These are phyloP conservation scores for Argentina silus DNA, from an alignment of 2,797 vertebrate genomes.

Conservation along the genomic window DNA sequence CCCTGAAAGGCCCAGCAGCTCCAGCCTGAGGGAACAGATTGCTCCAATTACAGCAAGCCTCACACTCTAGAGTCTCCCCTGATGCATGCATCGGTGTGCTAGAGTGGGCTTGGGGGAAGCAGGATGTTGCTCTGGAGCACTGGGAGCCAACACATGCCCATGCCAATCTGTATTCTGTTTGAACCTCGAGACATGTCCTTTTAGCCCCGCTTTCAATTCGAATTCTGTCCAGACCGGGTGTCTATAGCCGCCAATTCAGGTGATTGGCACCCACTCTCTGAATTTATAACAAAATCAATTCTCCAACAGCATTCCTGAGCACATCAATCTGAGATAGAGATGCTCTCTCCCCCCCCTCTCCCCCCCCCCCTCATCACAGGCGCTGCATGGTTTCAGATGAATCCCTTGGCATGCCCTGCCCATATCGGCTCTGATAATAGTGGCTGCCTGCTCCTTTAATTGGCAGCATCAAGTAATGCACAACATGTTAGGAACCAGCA, in stretches of 20 bases:
- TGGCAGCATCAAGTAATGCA: conserved; percentile 65
- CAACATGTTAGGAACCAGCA: conserved; percentile 57
- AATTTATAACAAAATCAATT: conserved; percentile 80
- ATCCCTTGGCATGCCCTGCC: conserved; percentile 59
- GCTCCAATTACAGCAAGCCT: conserved; percentile 78
- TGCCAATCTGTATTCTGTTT: conserved; percentile 77
- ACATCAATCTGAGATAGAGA: conserved; percentile 64
- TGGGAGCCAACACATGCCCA: conserved; percentile 62
- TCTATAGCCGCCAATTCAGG: conserved; percentile 70
- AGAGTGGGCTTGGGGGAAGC: conserved; percentile 73
- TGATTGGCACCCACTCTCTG: conserved; percentile 73
- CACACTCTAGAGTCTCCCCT: conserved; percentile 69
- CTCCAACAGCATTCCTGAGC: conserved; percentile 71
- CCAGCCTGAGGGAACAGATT: conserved; percentile 74
- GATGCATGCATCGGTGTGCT: conserved; percentile 68
- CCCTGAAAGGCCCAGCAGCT: conserved; percentile 53
- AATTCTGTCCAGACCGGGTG: conserved; percentile 63
- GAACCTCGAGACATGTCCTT: conserved; percentile 71
- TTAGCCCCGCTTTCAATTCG: conserved; percentile 64
- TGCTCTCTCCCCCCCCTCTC: conserved; percentile 50
- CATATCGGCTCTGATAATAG: conserved; percentile 46
- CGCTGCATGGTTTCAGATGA: conserved; percentile 59
- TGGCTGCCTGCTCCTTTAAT: conserved; percentile 60
- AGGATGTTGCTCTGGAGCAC: conserved; percentile 68
- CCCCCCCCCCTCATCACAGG: conserved; percentile 60